Percentiles rank a stretch among this genome's conserved stretches.
Conservation (phyloP, 2,113 vertebrate species). For the Herpailurus yagouaroundi region DNA sequence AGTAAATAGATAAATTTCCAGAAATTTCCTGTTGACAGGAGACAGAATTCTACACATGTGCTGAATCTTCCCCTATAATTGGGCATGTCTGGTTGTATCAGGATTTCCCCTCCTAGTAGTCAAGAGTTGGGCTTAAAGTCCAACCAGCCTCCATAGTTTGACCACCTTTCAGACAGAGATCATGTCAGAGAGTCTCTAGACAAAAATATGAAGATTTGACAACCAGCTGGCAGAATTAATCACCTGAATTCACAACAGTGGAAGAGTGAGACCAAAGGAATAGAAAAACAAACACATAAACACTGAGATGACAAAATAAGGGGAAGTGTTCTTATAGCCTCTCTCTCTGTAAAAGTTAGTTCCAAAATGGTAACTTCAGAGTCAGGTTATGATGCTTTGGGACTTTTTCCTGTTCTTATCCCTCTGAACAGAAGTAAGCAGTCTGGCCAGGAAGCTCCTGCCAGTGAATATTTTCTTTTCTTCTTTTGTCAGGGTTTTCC, state of each 20-base stretch:
- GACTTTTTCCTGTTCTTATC: neutral
- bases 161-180: neutral
- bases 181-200: neutral
- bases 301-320: neutral
- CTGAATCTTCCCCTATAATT: neutral
- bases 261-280: neutral
- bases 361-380: neutral
- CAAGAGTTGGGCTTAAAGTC: neutral
- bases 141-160: neutral
- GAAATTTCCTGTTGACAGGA: neutral
- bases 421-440: neutral
- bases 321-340: neutral
- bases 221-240: neutral
- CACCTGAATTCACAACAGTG: neutral
- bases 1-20: neutral
- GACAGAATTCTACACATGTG: neutral
- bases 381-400: neutral
- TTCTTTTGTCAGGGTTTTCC: constrained; percentile 44
- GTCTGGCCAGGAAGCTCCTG: neutral
- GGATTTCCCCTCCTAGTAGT: neutral
- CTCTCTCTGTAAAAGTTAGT: neutral
- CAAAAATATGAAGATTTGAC: neutral
- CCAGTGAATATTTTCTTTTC: neutral
- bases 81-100: neutral
- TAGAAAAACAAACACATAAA: neutral